Evolutionary conservation across 2,797 vertebrate species (phyloP).

Genomic region (Emydoidea blandingii): DNA sequence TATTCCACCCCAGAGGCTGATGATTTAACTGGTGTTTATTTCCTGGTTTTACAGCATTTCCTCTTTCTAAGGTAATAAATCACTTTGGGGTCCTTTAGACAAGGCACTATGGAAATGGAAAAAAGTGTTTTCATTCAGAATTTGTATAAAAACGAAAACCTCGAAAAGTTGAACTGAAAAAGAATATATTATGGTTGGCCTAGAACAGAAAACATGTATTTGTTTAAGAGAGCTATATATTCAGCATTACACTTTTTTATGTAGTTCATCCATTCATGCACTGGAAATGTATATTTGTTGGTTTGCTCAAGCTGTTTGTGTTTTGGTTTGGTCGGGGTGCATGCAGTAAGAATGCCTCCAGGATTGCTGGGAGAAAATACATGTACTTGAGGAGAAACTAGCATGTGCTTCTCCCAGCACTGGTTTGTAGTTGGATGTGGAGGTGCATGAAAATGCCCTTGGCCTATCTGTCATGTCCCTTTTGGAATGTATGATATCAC

Average conservation of each 20-base stretch:
- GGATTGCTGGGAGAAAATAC: not conserved
- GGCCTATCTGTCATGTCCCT: not conserved
- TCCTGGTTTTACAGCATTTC: not conserved
- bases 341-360: not conserved
- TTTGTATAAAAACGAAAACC: not conserved
- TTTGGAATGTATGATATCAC: not conserved
- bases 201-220: not conserved
- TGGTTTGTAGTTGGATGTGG: not conserved
- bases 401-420: accelerated
- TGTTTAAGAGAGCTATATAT: not conserved
- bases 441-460: not conserved
- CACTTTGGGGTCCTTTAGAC: not conserved
- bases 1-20: not conserved
- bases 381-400: not conserved
- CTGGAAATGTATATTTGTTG: not conserved
- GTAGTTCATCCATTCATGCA: not conserved
- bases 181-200: accelerated
- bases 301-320: accelerated
- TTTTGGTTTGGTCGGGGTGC: not conserved
- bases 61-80: not conserved
- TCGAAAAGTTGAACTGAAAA: not conserved
- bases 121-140: not conserved
- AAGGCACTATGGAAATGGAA: not conserved
- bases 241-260: not conserved
- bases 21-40: not conserved